Percentiles rank a stretch among this genome's conserved stretches.
Evolutionary conservation across 2,113 vertebrate species (phyloP).

Genomic region (Peucedramus taeniatus): DNA sequence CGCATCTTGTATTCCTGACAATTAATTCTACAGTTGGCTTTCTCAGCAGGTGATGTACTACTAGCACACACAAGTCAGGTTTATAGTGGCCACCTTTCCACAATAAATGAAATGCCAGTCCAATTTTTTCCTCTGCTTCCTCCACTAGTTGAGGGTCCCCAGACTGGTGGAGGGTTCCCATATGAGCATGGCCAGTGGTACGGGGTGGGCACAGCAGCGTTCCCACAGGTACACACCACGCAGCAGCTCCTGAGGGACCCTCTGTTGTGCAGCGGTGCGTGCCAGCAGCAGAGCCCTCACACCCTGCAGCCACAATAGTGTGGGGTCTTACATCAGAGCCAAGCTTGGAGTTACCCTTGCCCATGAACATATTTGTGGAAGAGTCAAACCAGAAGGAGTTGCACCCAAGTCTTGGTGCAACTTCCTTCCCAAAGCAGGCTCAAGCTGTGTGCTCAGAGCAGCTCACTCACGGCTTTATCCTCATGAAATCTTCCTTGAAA

Average conservation of each 20-base stretch:
- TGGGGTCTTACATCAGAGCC: neutral
- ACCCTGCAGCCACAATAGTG: rapidly evolving
- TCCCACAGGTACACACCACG: neutral
- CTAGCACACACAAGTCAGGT: neutral
- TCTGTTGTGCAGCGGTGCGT: neutral
- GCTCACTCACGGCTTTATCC: neutral
- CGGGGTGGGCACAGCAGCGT: rapidly evolving
- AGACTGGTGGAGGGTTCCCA: rapidly evolving
- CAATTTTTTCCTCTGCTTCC: neutral
- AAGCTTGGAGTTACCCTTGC: neutral
- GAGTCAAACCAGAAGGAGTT: neutral
- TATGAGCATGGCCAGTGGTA: neutral
- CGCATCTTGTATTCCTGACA: neutral
- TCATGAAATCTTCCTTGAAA: neutral
- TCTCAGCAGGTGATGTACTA: neutral
- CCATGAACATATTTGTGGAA: neutral
- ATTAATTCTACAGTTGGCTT: neutral
- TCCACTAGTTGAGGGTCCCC: neutral
- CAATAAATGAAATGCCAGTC: neutral
- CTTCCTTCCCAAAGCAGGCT: neutral
- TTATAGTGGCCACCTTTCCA: neutral
- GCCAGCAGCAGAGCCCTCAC: neutral
- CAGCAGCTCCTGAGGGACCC: neutral
- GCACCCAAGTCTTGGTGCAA: neutral
- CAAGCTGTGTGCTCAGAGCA: neutral